Evolutionary conservation across 2,797 vertebrate species (phyloP).

Genomic region (Masticophis lateralis): DNA sequence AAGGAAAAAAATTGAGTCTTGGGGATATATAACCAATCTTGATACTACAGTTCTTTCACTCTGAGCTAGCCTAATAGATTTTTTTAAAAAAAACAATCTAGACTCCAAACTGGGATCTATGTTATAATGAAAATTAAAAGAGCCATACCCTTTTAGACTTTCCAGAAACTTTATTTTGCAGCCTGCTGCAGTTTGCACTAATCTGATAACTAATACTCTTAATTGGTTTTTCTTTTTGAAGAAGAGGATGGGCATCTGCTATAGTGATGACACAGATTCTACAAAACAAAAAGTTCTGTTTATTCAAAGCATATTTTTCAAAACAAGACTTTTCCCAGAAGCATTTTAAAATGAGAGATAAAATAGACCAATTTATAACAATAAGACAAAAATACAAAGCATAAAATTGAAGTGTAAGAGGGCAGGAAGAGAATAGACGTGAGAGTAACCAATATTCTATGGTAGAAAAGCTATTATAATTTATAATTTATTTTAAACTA

Average conservation of each 20-base stretch:
- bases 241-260: conserved; percentile 90
- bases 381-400: neutral
- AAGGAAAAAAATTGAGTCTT: neutral
- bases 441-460: neutral
- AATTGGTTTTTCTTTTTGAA: conserved; percentile 84
- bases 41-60: neutral
- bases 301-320: neutral
- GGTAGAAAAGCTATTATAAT: neutral
- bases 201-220: conserved; percentile 91
- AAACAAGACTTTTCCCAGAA: neutral
- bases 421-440: neutral
- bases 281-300: conserved; percentile 26
- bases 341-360: neutral
- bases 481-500: neutral
- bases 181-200: conserved; percentile 91
- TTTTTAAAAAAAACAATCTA: neutral
- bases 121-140: neutral
- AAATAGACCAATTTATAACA: neutral
- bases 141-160: conserved; percentile 91
- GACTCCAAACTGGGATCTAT: neutral
- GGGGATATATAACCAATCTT: neutral
- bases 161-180: conserved; percentile 95
- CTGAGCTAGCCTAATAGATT: neutral
- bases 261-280: conserved; percentile 93
- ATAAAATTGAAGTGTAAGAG: neutral